Base-by-base conservation (phyloP, 2,888 invertebrate species). In the Carterocephalus palaemon region DNA sequence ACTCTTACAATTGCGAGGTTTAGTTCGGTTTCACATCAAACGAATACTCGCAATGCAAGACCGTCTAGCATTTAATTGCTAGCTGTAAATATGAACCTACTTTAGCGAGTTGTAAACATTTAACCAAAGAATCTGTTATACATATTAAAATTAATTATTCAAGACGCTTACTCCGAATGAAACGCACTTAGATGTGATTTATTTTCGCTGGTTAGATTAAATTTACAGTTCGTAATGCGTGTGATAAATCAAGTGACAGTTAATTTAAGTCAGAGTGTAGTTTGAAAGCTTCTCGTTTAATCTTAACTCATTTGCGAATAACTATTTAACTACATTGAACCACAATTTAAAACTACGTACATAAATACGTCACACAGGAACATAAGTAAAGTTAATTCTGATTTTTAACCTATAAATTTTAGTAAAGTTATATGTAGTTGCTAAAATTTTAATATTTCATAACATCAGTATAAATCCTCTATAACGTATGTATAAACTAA, bases 1-100 rank as follows among this genome's bases (percentile, higher is more conserved):
- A 57, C 49, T 54, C 49, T 45, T 37, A 49, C 47, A 49, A 46
- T 46, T 46, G 48, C 43, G 36, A 23, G 32, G 23, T 33, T 40
- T 49, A 49, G 49, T 48, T n/a, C n/a, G 51, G 46, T 40, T 13
- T 32, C 43, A 47, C 24, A 28, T 34, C 19, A 22, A 36, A 20
- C 22, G 33, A 46, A 24, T 42, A 43, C 29, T 45, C 43, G n/a
- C n/a, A n/a, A n/a, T n/a, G n/a, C 39, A 53, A 40, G 39, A 29
- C 20, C 48, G 49, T 49, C 47, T 49, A 40, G 47, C 39, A 45
- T n/a, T 49, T 53, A 53, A 53, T 53, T 49, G 50, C 20, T 29
- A 19, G 16, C 7, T 15, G 22, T 8, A 32, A 19, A 26, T 42
- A 42, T 23, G 43, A 47, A 47, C 31, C 36, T 40, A 33, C 40